Base-by-base conservation (phyloP, 2,888 invertebrate genomes). In the Drosophila emarginata region DNA sequence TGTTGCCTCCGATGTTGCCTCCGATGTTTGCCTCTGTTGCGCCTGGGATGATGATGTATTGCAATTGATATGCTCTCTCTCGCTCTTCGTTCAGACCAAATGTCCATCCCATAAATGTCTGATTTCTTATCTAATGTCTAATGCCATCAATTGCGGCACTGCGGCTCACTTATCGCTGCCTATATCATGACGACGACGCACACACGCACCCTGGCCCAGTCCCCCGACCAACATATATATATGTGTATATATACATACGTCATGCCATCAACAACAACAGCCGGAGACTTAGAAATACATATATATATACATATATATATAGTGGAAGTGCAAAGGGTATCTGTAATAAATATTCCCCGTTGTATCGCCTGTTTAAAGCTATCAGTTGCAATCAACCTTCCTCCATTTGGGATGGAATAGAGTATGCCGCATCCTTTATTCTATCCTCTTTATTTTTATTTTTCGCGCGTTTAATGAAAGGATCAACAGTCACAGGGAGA, bases 71-170 rank as follows among this genome's bases (percentile, higher is more conserved):
- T 63, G 21, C 28, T 28, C 28, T 28, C 28, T 6, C 28, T 6
- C 5, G n/a, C 28, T 37, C 61, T 36, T 28, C 21, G 14, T 14
- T 12, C 61, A 12, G 14, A 9, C 32, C 32, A 32, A 11, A 14
- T 23, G 53, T 15, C 54, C 11, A 18, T 40, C 26, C 21, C 56
- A 77, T 79, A 82, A 79, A 75, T 86, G 89, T 87, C 90, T 89
- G 89, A 89, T 89, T 88, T 81, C 90, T 89, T 90, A 89, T 89
- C 89, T 89, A 79, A 79, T 75, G 81, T 76, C 81, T 86, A 88
- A 88, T 89, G 85, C 89, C 89, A 87, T 84, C 89, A 85, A 88
- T 88, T 85, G 89, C 79, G 84, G 80, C 88, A 64, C 70, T 76
- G 84, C 72, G 76, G 74, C 77, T 65, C 79, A 64, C 70, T 75